Evolutionary conservation across 2,888 invertebrate species (phyloP).

Genomic region (Zygogramma bicolorata): DNA sequence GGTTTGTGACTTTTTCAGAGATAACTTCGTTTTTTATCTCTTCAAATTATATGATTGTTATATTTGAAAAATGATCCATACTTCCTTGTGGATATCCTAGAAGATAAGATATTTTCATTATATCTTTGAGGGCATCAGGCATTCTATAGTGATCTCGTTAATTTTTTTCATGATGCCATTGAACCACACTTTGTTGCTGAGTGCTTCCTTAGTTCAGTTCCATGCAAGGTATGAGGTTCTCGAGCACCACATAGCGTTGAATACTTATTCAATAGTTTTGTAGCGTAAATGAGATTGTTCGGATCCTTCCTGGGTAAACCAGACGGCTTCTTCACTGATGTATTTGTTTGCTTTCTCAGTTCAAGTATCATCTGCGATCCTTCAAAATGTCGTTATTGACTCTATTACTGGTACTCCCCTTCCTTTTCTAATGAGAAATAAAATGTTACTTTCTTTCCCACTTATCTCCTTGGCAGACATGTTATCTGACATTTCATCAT

Average conservation of each 20-base stretch:
- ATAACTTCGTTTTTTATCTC: not conserved
- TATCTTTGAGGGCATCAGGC: too few species aligned
- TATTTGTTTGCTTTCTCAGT: not conserved
- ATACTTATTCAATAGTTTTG: not conserved
- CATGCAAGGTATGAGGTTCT: conserved; percentile 14
- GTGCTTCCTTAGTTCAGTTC: conserved; percentile 17
- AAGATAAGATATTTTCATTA: conserved; percentile 14
- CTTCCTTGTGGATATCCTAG: conserved; percentile 14
- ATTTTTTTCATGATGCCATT: too few species aligned
- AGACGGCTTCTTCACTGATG: conserved; percentile 8
- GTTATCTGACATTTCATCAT: not conserved
- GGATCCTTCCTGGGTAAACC: conserved; percentile 1
- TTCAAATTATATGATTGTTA: too few species aligned
- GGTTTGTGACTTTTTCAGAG: not conserved
- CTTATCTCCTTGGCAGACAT: not conserved
- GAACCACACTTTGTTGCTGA: conserved; percentile 20
- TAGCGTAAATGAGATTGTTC: not conserved
- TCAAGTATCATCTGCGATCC: not conserved
- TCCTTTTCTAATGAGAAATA: not conserved
- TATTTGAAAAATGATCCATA: not conserved
- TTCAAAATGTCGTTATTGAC: not conserved
- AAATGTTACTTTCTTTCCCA: not conserved
- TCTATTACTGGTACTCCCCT: conserved; percentile 8
- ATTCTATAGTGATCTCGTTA: too few species aligned
- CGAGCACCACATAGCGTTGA: conserved; percentile 24